These are phyloP conservation scores for Psilanteris sp. DNA, from an alignment of 1,140 invertebrate species.

Conservation along the genomic window DNA sequence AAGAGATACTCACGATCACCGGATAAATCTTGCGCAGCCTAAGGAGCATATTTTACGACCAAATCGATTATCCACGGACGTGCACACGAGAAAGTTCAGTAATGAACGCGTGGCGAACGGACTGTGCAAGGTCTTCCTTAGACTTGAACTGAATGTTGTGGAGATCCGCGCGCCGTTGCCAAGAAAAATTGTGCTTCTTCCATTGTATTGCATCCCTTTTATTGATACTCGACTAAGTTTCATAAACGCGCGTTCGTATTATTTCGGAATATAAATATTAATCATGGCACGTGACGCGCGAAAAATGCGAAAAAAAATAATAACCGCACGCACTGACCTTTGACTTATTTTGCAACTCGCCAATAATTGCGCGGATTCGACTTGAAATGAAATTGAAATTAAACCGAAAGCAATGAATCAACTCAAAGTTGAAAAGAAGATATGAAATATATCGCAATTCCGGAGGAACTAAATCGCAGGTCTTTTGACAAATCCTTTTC, in stretches of 20 bases:
- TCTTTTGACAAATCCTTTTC: neutral
- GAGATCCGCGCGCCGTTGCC: slow-evolving; percentile 25
- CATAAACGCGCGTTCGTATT: slow-evolving; percentile 2
- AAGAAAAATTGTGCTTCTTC: slow-evolving; percentile 21
- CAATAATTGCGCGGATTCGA: no score
- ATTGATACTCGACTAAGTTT: no score
- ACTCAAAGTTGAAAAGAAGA: no score
- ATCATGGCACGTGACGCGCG: no score
- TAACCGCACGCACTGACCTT: no score
- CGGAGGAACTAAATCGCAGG: neutral
- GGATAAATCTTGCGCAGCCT: slow-evolving; percentile 65
- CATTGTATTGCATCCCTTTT: no score
- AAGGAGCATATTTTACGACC: slow-evolving; percentile 76
- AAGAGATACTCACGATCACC: slow-evolving; percentile 59
- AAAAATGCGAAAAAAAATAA: no score
- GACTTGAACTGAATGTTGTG: slow-evolving; percentile 65
- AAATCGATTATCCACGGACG: slow-evolving; percentile 75
- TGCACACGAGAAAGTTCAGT: slow-evolving; percentile 71
- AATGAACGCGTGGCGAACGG: slow-evolving; percentile 69
- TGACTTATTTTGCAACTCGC: no score
- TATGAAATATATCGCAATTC: neutral
- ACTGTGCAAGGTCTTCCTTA: slow-evolving; percentile 68
- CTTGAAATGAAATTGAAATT: no score
- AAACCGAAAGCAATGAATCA: no score
- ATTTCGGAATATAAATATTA: no score